Base-by-base conservation (phyloP, 2,797 vertebrate genomes). In the Brotula barbata region DNA sequence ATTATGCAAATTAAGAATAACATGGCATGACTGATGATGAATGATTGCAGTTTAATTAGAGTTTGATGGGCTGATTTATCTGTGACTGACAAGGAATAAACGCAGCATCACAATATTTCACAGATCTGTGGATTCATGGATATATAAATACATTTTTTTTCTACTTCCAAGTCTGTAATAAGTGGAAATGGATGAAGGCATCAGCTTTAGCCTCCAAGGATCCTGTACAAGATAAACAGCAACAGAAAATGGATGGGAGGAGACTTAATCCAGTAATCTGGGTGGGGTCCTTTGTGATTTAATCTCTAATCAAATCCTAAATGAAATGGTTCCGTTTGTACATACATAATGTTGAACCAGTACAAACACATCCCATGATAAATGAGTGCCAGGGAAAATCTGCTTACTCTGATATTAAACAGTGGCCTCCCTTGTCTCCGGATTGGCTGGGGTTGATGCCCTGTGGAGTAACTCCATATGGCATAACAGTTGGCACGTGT, bases 391-490 rank as follows among this genome's bases (percentile, higher is more conserved):
- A 65, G 71, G 34, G 50, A 28, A 87, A 88, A 89, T 89, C 87
- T 85, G 84, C 86, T 89, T 87, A 83, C 71, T 78, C 58, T 74
- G 73, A 77, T 71, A 23, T 80, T 73, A 80, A 21, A 71, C 37
- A 14, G 65, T 60, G 61, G 65, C 64, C 52, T 79, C 64, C 57
- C 71, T 72, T 11, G 47, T 76, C 71, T 45, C 46, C 57, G 15
- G 54, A 64, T 62, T 69, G 72, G 71, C 66, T 62, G 44, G 61
- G 53, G 60, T 57, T 43, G 68, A 43, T 75, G 65, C 77, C 85
- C 86, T 50, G 81, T 68, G 68, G 81, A 74, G 79, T 68, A 64
- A 3, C 78, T 71, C 89, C 90, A 90, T 90, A 90, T 91, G 90
- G 89, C 82, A 68, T 61, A 75, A 76, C 88, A 88, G 84, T 87